Conservation (phyloP, 2,797 vertebrate species). For the Champsocephalus gunnari region DNA sequence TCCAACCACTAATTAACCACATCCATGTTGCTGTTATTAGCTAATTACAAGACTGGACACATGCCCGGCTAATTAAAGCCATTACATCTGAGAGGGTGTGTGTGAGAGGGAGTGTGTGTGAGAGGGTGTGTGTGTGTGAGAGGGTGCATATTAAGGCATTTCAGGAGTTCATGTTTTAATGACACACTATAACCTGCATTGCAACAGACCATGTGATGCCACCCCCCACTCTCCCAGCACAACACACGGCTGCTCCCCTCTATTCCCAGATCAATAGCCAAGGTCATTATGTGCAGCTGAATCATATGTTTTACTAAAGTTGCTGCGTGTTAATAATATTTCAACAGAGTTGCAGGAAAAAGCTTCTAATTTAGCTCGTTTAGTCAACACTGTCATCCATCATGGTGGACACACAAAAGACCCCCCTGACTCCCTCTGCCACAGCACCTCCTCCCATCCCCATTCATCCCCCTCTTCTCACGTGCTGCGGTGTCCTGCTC, state of each 20-base stretch:
- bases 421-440: constrained; percentile 61
- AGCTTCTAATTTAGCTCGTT: constrained; percentile 79
- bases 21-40: constrained; percentile 96
- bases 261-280: constrained; percentile 78
- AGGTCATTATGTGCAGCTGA: constrained; percentile 80
- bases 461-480: constrained; percentile 40
- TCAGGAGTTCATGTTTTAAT: constrained; percentile 71
- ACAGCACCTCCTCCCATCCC: constrained; percentile 23
- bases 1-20: constrained; percentile 94
- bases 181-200: constrained; percentile 69
- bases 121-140: constrained; percentile 31
- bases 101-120: background rate
- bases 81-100: constrained; percentile 60
- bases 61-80: constrained; percentile 95
- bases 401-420: constrained; percentile 76
- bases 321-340: constrained; percentile 82
- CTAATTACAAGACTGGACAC: constrained; percentile 98
- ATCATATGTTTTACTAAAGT: constrained; percentile 80
- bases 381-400: constrained; percentile 81
- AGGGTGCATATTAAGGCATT: constrained; percentile 51
- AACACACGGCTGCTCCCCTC: constrained; percentile 43
- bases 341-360: constrained; percentile 80
- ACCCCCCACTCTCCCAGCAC: constrained; percentile 17
- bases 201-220: constrained; percentile 51
- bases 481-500: background rate